Percentiles rank a stretch among this genome's conserved stretches.
Evolutionary conservation across 64 coral and sea anemone species (phyloP).

Genomic region (Montipora efflorescens): DNA sequence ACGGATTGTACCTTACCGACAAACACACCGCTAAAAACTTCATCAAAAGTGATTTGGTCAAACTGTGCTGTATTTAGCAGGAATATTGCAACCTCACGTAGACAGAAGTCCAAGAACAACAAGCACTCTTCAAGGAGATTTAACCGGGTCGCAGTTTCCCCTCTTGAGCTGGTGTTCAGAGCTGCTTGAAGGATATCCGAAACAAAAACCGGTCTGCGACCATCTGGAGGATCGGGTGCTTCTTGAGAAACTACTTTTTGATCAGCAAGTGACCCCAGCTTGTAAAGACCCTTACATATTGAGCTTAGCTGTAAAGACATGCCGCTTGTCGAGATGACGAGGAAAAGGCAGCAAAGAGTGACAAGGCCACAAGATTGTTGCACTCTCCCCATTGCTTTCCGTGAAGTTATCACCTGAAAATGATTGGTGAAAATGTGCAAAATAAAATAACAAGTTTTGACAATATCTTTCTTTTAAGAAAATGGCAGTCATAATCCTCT

Average conservation of each 20-base stretch:
- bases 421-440: neutral
- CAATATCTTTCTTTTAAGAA: no score
- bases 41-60: neutral
- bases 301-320: neutral
- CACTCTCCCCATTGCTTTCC: neutral
- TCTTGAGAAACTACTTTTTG: neutral
- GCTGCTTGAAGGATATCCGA: neutral
- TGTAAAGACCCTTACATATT: neutral
- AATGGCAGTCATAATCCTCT: no score
- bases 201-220: neutral
- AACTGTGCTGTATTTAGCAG: constrained; percentile 25
- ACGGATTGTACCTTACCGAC: neutral
- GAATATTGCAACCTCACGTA: constrained; percentile 7
- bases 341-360: neutral
- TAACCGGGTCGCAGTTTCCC: neutral
- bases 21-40: constrained; percentile 9
- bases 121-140: neutral
- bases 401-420: neutral
- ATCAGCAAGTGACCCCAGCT: neutral
- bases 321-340: neutral
- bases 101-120: neutral
- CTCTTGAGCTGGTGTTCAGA: neutral
- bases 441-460: no score
- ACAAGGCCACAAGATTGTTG: neutral
- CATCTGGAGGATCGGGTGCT: neutral